Percentiles rank a stretch among this genome's conserved stretches.
These are phyloP conservation scores for Pollenia griseotomentosa DNA, from an alignment of 2,888 invertebrate genomes.

Conservation along the genomic window DNA sequence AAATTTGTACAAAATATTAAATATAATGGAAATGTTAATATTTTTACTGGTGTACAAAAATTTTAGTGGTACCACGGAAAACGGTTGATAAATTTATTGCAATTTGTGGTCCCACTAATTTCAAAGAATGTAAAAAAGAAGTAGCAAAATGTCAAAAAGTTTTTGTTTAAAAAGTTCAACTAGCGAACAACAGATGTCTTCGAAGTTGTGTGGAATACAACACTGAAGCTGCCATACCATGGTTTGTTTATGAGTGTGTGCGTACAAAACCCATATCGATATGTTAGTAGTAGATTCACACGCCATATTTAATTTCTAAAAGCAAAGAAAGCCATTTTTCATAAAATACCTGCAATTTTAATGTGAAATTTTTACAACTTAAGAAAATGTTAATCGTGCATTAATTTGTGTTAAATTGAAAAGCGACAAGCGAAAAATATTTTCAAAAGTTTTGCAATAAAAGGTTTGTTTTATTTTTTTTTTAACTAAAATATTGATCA, in stretches of 20 bases:
- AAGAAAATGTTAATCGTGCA: constrained; percentile 54
- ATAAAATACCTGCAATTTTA: constrained; percentile 63
- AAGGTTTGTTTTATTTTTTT: constrained; percentile 54
- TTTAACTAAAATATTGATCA: constrained; percentile 49
- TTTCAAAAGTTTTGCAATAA: constrained; percentile 22
- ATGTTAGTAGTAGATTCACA: constrained; percentile 74
- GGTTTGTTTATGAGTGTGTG: constrained; percentile 50
- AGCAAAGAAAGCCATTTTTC: constrained; percentile 70
- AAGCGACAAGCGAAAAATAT: constrained; percentile 43
- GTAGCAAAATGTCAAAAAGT: constrained; percentile 75
- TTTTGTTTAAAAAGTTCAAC: constrained; percentile 63
- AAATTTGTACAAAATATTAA: constrained; percentile 22
- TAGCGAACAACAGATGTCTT: constrained; percentile 51
- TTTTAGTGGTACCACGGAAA: constrained; percentile 80
- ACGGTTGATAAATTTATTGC: constrained; percentile 75
- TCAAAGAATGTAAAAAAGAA: constrained; percentile 66
- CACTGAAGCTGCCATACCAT: constrained; percentile 54
- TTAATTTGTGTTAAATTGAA: constrained; percentile 45
- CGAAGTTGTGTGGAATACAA: constrained; percentile 49
- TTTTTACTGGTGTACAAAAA: constrained; percentile 61
- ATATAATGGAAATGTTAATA: constrained; percentile 37
- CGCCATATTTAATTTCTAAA: constrained; percentile 83
- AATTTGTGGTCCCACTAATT: constrained; percentile 79
- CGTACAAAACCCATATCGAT: constrained; percentile 60
- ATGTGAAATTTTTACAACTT: constrained; percentile 33